Base-by-base conservation (phyloP, 2,113 vertebrate species). In the Nettapus auritus region DNA sequence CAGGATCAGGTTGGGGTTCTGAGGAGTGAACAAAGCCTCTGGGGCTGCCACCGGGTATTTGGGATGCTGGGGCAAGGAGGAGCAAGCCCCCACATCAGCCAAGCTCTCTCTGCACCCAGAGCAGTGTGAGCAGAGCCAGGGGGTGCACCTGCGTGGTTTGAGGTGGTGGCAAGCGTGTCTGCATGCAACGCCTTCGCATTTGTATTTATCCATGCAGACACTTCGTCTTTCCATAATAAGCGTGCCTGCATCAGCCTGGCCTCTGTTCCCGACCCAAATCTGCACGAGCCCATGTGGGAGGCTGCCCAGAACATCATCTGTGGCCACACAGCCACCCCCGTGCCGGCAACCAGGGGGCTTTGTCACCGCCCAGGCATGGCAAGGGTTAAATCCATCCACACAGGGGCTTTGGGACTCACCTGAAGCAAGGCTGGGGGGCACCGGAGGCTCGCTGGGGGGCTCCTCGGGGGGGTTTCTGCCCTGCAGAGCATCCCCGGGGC, bases 141-240 rank as follows among this genome's bases (percentile, higher is more conserved):
- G 62, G 48, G 11, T 25, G 46, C 46, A 25, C 31, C 64, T 14
- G 20, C 15, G 1, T 0, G 7, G 3, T 17, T 31, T n/a, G 33
- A n/a, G 10, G 3, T 46, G 19, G 44, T 3, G 8, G 44, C 36
- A 17, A 3, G 7, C 4, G 6, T 5, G 1, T 13, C 10, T 0
- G 21, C 2, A 3, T 77, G 64, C 40, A 25, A 28, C 5, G 16
- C 29, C 56, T 81, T 46, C 11, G 2, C 29, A 11, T 63, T 21
- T 44, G 2, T 3, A 1, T 3, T 2, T 1, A 29, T 0, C 4
- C 12, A 2, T 3, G 5, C 1, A 52, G 17, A 10, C 2, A 22
- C 20, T 21, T 84, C 0, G 0, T 11, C 12, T 70, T 38, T 70
- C 56, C 46, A 2, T 5, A 5, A 15, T 2, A 14, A 87, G 1